Evolutionary conservation across 2,797 vertebrate genomes (phyloP).

Genomic region (Mallotus villosus): DNA sequence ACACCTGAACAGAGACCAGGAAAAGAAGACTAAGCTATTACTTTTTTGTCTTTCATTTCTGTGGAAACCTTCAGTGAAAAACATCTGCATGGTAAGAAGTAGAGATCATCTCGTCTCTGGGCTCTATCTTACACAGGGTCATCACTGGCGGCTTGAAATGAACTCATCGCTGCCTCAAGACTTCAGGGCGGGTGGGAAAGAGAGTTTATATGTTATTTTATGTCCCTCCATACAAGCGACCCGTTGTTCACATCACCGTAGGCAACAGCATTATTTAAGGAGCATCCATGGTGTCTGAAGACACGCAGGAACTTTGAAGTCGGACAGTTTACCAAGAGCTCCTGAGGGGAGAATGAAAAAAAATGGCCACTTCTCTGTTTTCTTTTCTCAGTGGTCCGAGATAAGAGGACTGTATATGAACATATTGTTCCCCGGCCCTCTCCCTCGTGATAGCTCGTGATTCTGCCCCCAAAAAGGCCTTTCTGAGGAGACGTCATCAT

Average conservation of each 20-base stretch:
- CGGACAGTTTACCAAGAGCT: too few species aligned
- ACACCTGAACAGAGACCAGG: neutral
- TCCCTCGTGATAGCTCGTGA: neutral
- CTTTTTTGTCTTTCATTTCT: too few species aligned
- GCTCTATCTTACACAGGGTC: neutral
- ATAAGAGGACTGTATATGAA: neutral
- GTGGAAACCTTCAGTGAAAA: too few species aligned
- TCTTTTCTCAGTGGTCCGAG: neutral
- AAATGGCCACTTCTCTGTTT: neutral
- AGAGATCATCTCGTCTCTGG: neutral
- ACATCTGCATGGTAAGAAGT: neutral
- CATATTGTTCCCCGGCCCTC: neutral
- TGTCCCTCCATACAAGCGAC: neutral
- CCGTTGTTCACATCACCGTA: neutral
- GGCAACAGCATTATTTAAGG: neutral
- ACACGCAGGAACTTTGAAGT: too few species aligned
- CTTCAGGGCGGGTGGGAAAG: neutral
- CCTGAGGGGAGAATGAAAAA: neutral
- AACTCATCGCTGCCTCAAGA: too few species aligned
- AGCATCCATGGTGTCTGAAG: neutral
- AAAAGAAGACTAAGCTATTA: too few species aligned
- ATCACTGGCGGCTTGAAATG: neutral
- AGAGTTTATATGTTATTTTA: neutral
- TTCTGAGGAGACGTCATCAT: conserved; percentile 46
- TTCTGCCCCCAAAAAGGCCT: conserved; percentile 20